Percentiles rank a stretch among this genome's conserved stretches.
phyloP scores from a whole-genome alignment of 2,888 invertebrate genomes.

The Oeneis ivallda region DNA sequence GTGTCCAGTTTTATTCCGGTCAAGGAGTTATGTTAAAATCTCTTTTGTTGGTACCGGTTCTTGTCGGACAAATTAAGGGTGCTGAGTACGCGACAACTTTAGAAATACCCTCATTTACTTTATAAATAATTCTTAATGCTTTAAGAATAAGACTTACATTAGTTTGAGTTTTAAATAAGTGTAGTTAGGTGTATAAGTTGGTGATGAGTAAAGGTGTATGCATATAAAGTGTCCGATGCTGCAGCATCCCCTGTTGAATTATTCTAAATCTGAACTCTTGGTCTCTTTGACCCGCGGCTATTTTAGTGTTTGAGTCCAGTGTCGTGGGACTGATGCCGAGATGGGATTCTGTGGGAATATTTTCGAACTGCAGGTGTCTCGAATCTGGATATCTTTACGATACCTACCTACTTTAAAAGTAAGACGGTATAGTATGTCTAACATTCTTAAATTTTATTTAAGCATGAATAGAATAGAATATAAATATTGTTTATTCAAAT shows the following conservation, averaged over 20 bases:
- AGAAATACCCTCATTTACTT: slow-evolving; percentile 19
- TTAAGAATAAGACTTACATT: slow-evolving; percentile 45
- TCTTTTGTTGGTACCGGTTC: slow-evolving; percentile 73
- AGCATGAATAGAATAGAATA: no score
- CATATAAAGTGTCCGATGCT: slow-evolving; percentile 69
- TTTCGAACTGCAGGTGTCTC: slow-evolving; percentile 42
- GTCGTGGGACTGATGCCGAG: slow-evolving; percentile 67
- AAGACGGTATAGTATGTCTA: no score
- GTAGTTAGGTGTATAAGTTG: slow-evolving; percentile 37
- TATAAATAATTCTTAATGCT: slow-evolving; percentile 28
- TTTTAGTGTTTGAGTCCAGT: slow-evolving; percentile 57
- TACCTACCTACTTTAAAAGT: neutral
- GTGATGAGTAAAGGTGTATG: slow-evolving; percentile 72
- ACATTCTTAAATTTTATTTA: no score
- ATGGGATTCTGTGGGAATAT: slow-evolving; percentile 71
- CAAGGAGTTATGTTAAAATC: slow-evolving; percentile 79
- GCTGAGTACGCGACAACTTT: slow-evolving; percentile 55
- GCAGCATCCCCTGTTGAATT: slow-evolving; percentile 68
- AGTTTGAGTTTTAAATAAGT: slow-evolving; percentile 30
- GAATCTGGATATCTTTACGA: neutral
- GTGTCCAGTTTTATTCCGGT: slow-evolving; percentile 67
- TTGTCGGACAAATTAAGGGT: slow-evolving; percentile 71
- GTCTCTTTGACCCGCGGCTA: slow-evolving; percentile 67
- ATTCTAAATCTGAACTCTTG: slow-evolving; percentile 69
- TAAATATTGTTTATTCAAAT: no score